Percentiles rank a stretch among this genome's conserved stretches.
phyloP scores from a whole-genome alignment of 2,113 vertebrate genomes.

The Etia nguti region DNA sequence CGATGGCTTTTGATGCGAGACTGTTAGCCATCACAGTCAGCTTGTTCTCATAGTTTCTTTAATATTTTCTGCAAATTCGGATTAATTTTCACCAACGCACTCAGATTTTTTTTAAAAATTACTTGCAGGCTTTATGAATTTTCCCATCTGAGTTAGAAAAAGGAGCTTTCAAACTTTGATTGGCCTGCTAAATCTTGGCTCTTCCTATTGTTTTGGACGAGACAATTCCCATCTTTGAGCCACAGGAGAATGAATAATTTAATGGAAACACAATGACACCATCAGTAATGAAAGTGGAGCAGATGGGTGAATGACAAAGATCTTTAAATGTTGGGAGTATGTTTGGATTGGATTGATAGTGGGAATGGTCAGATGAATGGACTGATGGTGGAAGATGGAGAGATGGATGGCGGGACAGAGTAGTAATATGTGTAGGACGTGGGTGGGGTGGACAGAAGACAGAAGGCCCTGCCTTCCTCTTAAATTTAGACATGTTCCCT shows the following conservation, averaged over 20 bases:
- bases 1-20: not conserved
- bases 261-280: not conserved
- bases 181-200: not conserved
- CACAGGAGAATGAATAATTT: not conserved
- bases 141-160: not conserved
- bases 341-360: not conserved
- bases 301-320: conserved; percentile 42
- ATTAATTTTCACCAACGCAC: not conserved
- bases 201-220: not conserved
- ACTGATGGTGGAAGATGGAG: conserved; percentile 26
- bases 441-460: conserved; percentile 31
- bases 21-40: not conserved
- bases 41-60: not conserved
- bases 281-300: not conserved
- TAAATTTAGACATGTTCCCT: conserved; percentile 27
- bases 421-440: not conserved
- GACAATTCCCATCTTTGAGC: not conserved
- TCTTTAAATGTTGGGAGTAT: not conserved
- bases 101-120: not conserved
- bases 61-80: not conserved
- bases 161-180: not conserved
- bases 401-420: conserved; percentile 17
- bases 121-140: not conserved
- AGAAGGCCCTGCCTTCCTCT: conserved; percentile 36
- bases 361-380: conserved; percentile 28